These are phyloP conservation scores for Drosophila subobscura DNA, from an alignment of 1,140 invertebrate species.

Conservation along the genomic window DNA sequence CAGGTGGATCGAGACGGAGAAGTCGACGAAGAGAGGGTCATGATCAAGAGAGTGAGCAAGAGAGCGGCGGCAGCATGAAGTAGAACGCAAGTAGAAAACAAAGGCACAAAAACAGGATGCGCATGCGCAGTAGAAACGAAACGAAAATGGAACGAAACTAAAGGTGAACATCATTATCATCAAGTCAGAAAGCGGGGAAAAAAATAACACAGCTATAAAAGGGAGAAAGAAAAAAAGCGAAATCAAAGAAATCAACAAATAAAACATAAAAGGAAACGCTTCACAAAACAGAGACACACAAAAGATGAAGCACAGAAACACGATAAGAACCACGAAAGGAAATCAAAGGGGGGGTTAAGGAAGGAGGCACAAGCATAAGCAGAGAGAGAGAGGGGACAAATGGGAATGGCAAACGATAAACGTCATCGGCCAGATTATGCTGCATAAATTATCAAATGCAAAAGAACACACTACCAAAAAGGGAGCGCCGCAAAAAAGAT, in stretches of 20 bases:
- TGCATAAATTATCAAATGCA: conserved; percentile 80
- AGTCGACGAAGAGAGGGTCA: too few species aligned
- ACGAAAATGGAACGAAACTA: conserved; percentile 51
- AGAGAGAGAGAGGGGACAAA: conserved; percentile 27
- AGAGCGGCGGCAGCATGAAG: conserved; percentile 19
- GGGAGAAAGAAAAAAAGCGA: conserved; percentile 58
- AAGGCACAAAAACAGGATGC: conserved; percentile 73
- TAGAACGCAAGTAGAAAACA: conserved; percentile 60
- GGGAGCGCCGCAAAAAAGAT: conserved; percentile 47
- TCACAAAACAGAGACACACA: conserved; percentile 45
- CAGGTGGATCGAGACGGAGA: conserved; percentile 8
- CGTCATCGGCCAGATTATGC: conserved; percentile 77
- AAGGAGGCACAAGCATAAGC: conserved; percentile 10
- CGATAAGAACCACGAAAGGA: conserved; percentile 59
- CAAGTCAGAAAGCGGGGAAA: conserved; percentile 32
- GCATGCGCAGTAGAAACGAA: conserved; percentile 64
- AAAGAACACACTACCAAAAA: conserved; percentile 63
- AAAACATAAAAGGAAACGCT: conserved; percentile 78
- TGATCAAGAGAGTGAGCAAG: conserved; percentile 6
- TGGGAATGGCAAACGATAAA: conserved; percentile 72
- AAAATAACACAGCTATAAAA: conserved; percentile 27
- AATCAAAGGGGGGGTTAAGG: conserved; percentile 18
- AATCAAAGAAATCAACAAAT: conserved; percentile 80
- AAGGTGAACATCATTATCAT: conserved; percentile 75
- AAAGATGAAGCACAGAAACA: conserved; percentile 56